Base-by-base conservation (phyloP, 2,113 vertebrate genomes). In the Tachycineta bicolor region DNA sequence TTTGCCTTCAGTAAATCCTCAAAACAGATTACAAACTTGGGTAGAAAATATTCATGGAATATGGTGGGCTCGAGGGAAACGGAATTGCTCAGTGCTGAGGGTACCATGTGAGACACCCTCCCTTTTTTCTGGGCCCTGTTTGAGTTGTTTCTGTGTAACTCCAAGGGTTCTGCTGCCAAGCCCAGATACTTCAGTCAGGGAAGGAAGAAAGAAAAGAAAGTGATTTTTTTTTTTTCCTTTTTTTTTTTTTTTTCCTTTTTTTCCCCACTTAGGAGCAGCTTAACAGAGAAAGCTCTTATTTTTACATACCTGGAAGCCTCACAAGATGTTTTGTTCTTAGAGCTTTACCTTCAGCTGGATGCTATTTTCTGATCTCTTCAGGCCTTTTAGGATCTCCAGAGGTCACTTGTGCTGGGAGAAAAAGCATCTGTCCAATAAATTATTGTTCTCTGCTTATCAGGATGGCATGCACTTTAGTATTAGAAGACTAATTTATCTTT, bases 381-480 rank as follows among this genome's bases (percentile, higher is more conserved):
- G 37, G 21, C 12, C 8, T 4, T 64, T 81, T 37, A 62, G 20
- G 5, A 85, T 70, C 79, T 83, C 28, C 25, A 85, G 37, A 76
- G 25, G 28, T 64, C 46, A 29, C 26, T 73, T 62, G 22, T 47
- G 13, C 44, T 75, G 60, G 1, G 6, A 71, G 49, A 41, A 28
- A 52, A 26, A 21, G 11, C 2, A 0, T 41, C 19, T 14, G 7
- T 68, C 34, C 31, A 56, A 33, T 74, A 33, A 70, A 37, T 75
- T 71, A 63, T 87, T 79, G 14, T 47, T 85, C 18, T 84, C 67
- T 95, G 67, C 70, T 80, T 75, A 34, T 83, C 89, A 89, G 86
- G 14, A 21, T 63, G 49, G 12, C 85, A 14, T 77, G 44, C 39
- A 63, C 92, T 95, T 95, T 73, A 75, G 5, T 90, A 84, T 71